These are phyloP conservation scores for Notolabrus celidotus DNA, from an alignment of 2,797 vertebrate species.

Conservation along the genomic window DNA sequence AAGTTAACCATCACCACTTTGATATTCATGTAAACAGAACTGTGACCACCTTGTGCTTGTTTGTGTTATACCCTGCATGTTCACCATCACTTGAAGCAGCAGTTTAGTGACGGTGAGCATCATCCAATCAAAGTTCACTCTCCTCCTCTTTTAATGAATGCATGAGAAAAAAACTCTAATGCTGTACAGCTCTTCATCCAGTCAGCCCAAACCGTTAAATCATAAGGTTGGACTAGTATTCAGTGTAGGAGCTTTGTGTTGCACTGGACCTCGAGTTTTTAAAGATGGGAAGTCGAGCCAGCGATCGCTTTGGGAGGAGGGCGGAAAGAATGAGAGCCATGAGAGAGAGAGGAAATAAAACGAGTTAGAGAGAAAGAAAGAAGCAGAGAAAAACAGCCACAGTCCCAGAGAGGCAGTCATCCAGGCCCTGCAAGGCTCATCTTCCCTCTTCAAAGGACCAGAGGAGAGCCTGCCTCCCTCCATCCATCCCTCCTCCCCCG, in stretches of 20 bases:
- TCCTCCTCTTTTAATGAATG: background rate
- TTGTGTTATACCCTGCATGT: constrained; percentile 2
- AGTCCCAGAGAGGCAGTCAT: constrained; percentile 42
- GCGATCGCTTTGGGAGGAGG: background rate
- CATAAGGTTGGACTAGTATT: constrained; percentile 14
- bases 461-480: constrained; percentile 18
- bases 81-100: constrained; percentile 21
- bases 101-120: constrained; percentile 25
- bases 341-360: background rate
- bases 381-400: constrained; percentile 1
- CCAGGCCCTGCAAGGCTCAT: constrained; percentile 50
- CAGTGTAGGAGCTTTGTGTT: background rate
- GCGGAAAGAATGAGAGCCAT: background rate
- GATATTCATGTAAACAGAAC: constrained; percentile 18
- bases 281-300: constrained; percentile 4
- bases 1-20: background rate
- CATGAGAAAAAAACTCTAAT: background rate
- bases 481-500: constrained; percentile 29
- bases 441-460: constrained; percentile 50
- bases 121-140: background rate
- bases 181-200: constrained; percentile 14
- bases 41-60: constrained; percentile 32
- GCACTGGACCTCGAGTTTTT: constrained; percentile 2
- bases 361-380: background rate
- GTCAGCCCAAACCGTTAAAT: constrained; percentile 29